Evolutionary conservation across 1,140 invertebrate species (phyloP).

Genomic region (Temnothorax nylanderi): DNA sequence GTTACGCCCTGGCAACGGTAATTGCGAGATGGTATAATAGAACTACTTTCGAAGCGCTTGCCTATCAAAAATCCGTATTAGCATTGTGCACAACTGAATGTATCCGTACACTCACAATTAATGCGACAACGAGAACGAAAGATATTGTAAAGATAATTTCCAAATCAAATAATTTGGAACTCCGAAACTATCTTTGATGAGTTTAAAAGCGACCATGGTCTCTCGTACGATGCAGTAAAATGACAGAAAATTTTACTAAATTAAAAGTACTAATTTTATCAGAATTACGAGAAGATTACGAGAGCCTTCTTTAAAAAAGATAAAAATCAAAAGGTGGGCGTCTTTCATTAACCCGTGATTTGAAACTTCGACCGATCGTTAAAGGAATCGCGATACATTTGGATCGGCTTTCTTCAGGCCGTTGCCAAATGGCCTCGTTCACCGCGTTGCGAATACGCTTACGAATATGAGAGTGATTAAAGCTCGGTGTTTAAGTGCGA

Average conservation of each 20-base stretch:
- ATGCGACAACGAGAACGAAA: not conserved
- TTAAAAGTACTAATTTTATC: not conserved
- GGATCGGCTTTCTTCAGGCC: not conserved
- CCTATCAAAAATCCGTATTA: constrained; percentile 49
- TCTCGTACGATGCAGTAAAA: not conserved
- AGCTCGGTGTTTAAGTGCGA: constrained; percentile 47
- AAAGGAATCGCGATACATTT: not conserved
- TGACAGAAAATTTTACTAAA: not conserved
- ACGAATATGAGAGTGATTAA: constrained; percentile 65
- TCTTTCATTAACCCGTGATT: not conserved
- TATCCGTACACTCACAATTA: not conserved
- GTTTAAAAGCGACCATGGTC: not conserved
- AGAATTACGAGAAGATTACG: not conserved
- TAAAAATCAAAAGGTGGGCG: not conserved
- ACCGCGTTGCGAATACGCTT: not conserved
- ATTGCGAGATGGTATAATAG: constrained; percentile 57
- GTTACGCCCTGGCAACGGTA: constrained; percentile 75
- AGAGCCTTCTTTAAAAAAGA: not conserved
- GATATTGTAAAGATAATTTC: not conserved
- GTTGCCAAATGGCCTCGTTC: not conserved
- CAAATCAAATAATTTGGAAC: not conserved
- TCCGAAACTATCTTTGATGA: not conserved
- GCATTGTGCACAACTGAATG: not conserved
- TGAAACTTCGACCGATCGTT: not conserved
- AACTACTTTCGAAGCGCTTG: constrained; percentile 44